Base-by-base conservation (phyloP, 53 echinoderm and acorn worm genomes). In the Holothuria scabra region DNA sequence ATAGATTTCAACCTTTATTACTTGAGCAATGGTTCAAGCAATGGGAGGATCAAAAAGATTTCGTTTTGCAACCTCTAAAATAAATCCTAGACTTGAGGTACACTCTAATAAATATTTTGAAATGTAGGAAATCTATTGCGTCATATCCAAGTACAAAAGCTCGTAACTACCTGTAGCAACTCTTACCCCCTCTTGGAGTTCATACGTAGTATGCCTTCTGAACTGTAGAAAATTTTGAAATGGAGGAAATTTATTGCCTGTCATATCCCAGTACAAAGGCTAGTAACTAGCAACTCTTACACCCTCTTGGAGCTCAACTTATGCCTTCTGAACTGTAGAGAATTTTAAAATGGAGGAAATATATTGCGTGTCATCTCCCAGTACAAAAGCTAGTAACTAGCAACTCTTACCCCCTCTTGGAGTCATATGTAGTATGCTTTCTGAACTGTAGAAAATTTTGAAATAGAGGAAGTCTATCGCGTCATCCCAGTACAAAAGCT, bases 141-240 rank as follows among this genome's bases (percentile, higher is more conserved):
- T n/a, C n/a, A n/a, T n/a, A n/a, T n/a, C n/a, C n/a, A n/a, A n/a
- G n/a, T n/a, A n/a, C n/a, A n/a, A n/a, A n/a, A 25, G 5, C 28
- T 10, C 5, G 29, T 14, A n/a, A n/a, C n/a, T 5, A n/a, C n/a
- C n/a, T n/a, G n/a, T n/a, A 46, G 4, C 5, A 20, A 56, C 48
- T 86, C 92, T 89, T 72, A 97, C 97, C 20, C 87, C 85, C 22
- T 75, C 0, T 74, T 97, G 97, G 94, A 97, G 84, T n/a, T 48
- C 34, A n/a, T n/a, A n/a, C 32, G 44, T 97, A 91, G 60, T 88
- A 94, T 28, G 90, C 29, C 2, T 81, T 56, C 63, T 80, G 25
- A 46, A 86, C 90, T 13, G 29, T 46, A 38, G 41, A n/a, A n/a
- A n/a, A 7, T 10, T 44, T 37, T 76, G 16, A 2, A 23, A 22